phyloP scores from a whole-genome alignment of 2,113 vertebrate genomes.

The Garra rufa region DNA sequence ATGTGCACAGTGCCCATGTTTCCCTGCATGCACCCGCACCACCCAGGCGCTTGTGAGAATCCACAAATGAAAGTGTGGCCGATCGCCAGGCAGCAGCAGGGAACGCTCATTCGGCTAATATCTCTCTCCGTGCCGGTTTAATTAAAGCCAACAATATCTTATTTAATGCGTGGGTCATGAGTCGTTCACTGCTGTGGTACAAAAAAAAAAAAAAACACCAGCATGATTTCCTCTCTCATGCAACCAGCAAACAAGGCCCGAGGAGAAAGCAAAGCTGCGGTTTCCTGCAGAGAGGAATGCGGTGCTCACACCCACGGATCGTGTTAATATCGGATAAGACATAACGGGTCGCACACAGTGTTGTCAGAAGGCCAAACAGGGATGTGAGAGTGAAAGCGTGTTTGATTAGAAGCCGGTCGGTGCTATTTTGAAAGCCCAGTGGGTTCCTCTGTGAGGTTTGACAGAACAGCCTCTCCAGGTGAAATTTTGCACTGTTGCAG shows the following conservation, averaged over 20 bases:
- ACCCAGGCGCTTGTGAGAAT: background rate
- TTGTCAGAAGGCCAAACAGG: conserved; percentile 8
- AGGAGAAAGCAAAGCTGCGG: conserved; percentile 20
- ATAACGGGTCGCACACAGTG: conserved; percentile 26
- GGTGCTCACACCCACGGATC: conserved; percentile 22
- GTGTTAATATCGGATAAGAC: conserved; percentile 34
- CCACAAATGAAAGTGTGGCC: background rate
- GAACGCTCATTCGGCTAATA: background rate
- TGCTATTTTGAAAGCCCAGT: conserved; percentile 38
- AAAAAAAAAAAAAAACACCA: conserved; percentile 27
- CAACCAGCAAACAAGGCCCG: conserved; percentile 17
- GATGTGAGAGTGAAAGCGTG: conserved; percentile 10
- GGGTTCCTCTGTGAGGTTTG: conserved; percentile 26
- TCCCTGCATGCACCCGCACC: background rate
- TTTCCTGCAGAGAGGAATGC: conserved; percentile 25
- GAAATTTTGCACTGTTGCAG: background rate
- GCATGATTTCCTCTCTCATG: conserved; percentile 12
- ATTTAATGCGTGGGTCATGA: conserved; percentile 31
- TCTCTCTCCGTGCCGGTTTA: conserved; percentile 31
- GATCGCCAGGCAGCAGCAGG: conserved; percentile 5
- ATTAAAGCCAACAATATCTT: conserved; percentile 43
- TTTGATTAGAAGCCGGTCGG: conserved; percentile 35
- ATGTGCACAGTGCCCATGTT: conserved; percentile 17
- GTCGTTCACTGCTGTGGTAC: background rate
- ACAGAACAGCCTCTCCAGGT: conserved; percentile 22